Base-by-base conservation (phyloP, 2,888 invertebrate genomes). In the Eudasyphora cyanicolor region DNA sequence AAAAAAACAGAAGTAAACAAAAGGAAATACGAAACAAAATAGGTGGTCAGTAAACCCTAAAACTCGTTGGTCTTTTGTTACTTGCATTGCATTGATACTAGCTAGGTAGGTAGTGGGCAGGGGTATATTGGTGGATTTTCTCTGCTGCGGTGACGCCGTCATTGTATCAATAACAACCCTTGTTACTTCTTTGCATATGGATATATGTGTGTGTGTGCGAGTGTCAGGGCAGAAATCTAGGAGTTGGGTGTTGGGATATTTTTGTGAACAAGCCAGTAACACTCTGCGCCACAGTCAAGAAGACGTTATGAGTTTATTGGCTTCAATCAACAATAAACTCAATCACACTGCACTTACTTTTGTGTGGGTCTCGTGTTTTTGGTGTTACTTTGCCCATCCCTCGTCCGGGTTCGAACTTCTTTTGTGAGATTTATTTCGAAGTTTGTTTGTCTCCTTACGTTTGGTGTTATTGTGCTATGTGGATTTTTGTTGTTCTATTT, bases 241-340 rank as follows among this genome's bases (percentile, higher is more conserved):
- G 60, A 60, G n/a, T 2, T 60, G 29, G 29, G 1, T 7, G 60
- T 60, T 60, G 60, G 60, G 57, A 51, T 29, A 10, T 24, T 57
- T n/a, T 24, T 21, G 29, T 60, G 27, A 32, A 29, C 60, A n/a
- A n/a, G 29, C 45, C 14, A 45, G 45, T 45, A n/a, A 45, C 45
- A n/a, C 45, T 45, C 14, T 45, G 7, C n/a, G n/a, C 45, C 45
- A 12, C 45, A n/a, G 45, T 6, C 12, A 42, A 21, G 42, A 32
- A 76, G 62, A 73, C 78, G 75, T 79, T 64, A 69, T 81, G 81
- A 81, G 84, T 81, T 84, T 84, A 84, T 84, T 84, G 81, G 73
- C 84, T 78, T 81, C 78, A 78, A 69, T 79, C n/a, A 81, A 51
- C 42, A 76, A 51, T 64, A 76, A 57, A 60, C 42, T 79, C 60